Evolutionary conservation across 1,140 invertebrate species (phyloP).

Genomic region (Dolichoris vasculosae): DNA sequence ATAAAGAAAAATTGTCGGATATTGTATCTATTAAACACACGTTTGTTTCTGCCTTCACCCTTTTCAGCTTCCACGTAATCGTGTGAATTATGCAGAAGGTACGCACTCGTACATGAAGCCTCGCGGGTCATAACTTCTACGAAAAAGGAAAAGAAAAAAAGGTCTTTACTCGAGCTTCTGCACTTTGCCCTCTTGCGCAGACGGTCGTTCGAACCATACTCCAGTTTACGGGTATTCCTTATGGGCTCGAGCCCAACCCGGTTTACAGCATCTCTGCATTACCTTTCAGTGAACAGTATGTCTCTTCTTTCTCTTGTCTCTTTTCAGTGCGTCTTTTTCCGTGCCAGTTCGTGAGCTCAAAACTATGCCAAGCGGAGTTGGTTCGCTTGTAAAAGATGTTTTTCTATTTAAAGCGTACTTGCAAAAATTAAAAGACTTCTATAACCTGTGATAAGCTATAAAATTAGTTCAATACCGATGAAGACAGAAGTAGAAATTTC

Average conservation of each 20-base stretch:
- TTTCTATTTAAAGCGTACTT: neutral
- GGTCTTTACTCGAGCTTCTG: conserved; percentile 10
- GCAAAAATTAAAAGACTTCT: conserved; percentile 2
- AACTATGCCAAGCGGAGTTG: neutral
- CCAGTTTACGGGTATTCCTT: conserved; percentile 30
- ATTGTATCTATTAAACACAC: neutral
- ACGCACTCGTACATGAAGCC: neutral
- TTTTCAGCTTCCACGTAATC: neutral
- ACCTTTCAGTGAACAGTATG: neutral
- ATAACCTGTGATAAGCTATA: neutral
- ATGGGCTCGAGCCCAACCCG: neutral
- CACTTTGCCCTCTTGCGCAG: conserved; percentile 26
- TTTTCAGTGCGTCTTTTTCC: neutral
- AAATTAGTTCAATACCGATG: neutral
- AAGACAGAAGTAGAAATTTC: neutral
- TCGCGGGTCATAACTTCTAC: conserved; percentile 9
- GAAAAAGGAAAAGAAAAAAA: neutral
- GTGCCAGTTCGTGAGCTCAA: neutral
- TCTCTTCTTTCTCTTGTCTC: neutral
- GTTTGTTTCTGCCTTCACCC: neutral
- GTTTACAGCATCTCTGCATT: conserved; percentile 28
- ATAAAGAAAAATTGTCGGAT: neutral
- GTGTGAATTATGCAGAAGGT: conserved; percentile 38
- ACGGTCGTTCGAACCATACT: conserved; percentile 11
- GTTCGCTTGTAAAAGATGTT: neutral